Conservation (phyloP, 2,113 vertebrate genomes). For the Mellivora capensis region DNA sequence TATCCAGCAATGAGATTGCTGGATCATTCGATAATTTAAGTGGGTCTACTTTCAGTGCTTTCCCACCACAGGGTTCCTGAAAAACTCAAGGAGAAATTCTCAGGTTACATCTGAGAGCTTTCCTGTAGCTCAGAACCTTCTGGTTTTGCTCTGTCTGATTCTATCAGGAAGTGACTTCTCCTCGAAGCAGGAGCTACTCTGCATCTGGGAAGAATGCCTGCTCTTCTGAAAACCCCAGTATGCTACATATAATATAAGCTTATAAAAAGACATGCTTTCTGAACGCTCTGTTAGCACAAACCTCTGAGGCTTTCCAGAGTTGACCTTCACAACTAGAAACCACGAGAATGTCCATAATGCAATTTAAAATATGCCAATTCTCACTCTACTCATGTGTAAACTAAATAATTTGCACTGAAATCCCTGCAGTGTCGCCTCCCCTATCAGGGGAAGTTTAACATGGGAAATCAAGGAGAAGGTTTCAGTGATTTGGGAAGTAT, state of each 20-base stretch:
- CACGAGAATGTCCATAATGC: background rate
- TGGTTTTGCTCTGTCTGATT: background rate
- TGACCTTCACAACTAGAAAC: background rate
- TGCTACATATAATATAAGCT: background rate
- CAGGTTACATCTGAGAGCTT: background rate
- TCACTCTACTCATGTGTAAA: background rate
- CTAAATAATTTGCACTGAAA: slow-evolving; percentile 15
- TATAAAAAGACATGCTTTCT: background rate
- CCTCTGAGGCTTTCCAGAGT: background rate
- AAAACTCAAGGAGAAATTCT: background rate
- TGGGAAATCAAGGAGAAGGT: background rate
- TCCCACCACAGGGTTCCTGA: background rate
- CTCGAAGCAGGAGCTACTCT: background rate
- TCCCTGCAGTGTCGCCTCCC: background rate
- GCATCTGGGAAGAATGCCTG: background rate
- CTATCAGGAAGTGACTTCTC: background rate
- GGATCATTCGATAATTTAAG: background rate
- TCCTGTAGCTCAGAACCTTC: background rate
- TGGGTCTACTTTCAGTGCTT: background rate
- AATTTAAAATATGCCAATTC: slow-evolving; percentile 9
- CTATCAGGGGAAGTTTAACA: background rate
- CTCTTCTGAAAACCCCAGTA: background rate
- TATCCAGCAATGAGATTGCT: background rate
- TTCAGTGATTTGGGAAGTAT: background rate
- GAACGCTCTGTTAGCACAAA: background rate